These are phyloP conservation scores for Coendou prehensilis DNA, from an alignment of 2,797 vertebrate species.

Conservation along the genomic window DNA sequence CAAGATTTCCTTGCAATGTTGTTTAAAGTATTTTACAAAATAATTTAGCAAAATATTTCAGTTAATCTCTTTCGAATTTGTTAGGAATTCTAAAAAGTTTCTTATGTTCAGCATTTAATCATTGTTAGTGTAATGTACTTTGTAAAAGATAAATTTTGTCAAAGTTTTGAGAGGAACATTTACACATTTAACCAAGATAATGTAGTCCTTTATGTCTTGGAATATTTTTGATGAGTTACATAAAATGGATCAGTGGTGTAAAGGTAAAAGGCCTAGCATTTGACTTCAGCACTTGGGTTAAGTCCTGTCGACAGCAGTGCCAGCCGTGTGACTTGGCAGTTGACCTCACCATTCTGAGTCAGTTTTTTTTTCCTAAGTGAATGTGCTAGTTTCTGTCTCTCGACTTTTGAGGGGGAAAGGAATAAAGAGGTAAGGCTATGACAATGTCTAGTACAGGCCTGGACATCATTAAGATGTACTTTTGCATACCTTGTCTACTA, in stretches of 20 bases:
- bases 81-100: conserved; percentile 3
- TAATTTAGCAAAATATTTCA: conserved; percentile 21
- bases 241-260: conserved; percentile 2
- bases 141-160: conserved; percentile 60
- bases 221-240: conserved; percentile 62
- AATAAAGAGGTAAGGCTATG: background rate
- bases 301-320: background rate
- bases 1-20: background rate
- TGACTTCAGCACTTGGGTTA: background rate
- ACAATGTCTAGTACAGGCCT: background rate
- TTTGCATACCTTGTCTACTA: background rate
- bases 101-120: background rate
- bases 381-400: conserved; percentile 17
- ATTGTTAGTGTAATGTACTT: conserved; percentile 60
- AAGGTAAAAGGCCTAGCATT: background rate
- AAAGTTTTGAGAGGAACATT: conserved; percentile 64
- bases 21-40: conserved; percentile 59
- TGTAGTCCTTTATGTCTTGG: background rate
- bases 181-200: conserved; percentile 24
- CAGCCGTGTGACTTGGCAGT: background rate
- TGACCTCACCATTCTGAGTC: background rate
- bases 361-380: background rate
- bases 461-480: background rate
- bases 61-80: conserved; percentile 46
- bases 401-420: background rate